Conservation (phyloP, 2,113 vertebrate species). For the Charadrius vociferus region DNA sequence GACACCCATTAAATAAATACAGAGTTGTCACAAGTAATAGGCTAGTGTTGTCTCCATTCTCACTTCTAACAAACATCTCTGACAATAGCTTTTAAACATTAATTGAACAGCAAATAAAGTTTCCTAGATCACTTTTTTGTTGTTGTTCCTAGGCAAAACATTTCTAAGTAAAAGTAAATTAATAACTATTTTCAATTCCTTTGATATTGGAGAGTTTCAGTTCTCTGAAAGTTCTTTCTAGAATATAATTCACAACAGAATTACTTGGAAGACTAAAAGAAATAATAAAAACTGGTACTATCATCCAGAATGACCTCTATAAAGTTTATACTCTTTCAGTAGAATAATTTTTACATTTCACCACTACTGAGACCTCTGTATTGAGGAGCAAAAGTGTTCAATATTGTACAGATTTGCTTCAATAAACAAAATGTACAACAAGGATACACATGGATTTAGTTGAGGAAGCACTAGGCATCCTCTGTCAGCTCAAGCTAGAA, state of each 20-base stretch:
- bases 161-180: neutral
- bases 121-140: neutral
- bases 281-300: neutral
- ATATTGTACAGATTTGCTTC: neutral
- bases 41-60: neutral
- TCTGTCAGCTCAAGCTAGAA: neutral
- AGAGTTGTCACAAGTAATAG: neutral
- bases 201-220: neutral
- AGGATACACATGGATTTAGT: neutral
- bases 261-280: neutral
- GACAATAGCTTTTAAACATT: neutral
- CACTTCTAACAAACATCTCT: neutral
- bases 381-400: neutral
- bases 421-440: neutral
- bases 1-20: neutral
- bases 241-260: neutral
- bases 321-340: neutral
- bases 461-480: neutral
- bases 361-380: neutral
- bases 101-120: neutral
- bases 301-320: neutral
- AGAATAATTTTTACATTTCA: neutral
- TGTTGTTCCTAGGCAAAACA: neutral
- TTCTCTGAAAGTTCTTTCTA: neutral
- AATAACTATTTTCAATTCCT: neutral